Conservation (phyloP, 2,113 vertebrate species). For the Crotophaga sulcirostris region DNA sequence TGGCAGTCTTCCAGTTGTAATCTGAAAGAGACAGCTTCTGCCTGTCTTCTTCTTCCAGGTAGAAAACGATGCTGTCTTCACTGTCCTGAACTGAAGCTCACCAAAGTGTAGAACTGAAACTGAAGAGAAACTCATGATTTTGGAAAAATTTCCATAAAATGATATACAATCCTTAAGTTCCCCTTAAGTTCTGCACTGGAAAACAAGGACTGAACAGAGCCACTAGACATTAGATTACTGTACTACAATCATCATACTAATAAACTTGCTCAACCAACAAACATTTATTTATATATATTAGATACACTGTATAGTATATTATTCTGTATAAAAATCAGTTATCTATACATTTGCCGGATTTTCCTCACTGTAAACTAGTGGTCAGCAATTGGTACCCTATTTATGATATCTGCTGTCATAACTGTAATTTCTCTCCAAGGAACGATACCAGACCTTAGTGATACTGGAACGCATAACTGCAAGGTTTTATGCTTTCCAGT, state of each 20-base stretch:
- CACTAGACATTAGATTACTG: background rate
- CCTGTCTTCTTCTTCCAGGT: background rate
- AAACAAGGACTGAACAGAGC: background rate
- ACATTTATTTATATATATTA: background rate
- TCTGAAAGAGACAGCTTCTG: background rate
- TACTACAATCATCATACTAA: background rate
- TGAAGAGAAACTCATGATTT: background rate
- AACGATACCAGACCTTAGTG: background rate
- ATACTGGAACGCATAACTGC: background rate
- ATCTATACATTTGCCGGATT: background rate
- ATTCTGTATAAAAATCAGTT: background rate
- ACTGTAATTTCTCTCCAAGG: background rate
- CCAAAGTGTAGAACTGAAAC: background rate
- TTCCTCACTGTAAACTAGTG: background rate
- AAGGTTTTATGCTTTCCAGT: background rate
- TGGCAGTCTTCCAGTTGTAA: background rate
- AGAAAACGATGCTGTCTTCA: background rate
- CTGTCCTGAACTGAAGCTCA: rapidly evolving
- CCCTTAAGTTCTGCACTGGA: background rate
- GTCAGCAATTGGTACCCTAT: background rate
- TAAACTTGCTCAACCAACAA: background rate
- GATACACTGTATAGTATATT: background rate
- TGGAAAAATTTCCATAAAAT: background rate
- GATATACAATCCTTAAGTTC: background rate
- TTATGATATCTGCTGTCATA: background rate